Conservation (phyloP, 2,113 vertebrate species). For the Hirundichthys speculiger region DNA sequence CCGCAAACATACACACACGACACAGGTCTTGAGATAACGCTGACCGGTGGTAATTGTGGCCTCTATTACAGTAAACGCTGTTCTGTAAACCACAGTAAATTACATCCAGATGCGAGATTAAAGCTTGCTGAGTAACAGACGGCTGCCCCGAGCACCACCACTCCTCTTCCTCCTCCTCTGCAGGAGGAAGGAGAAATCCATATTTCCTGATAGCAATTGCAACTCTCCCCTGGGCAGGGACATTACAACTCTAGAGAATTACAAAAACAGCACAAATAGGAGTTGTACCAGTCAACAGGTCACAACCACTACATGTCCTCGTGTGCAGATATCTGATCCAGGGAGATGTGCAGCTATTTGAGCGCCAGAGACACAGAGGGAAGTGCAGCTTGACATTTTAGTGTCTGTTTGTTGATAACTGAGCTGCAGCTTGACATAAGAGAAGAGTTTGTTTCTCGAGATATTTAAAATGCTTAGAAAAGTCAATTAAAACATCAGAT, state of each 20-base stretch:
- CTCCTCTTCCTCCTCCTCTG: constrained; percentile 55
- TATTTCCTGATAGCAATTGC: constrained; percentile 84
- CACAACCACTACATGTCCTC: constrained; percentile 26
- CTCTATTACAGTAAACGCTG: constrained; percentile 85
- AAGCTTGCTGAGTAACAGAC: constrained; percentile 77
- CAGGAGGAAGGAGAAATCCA: constrained; percentile 82
- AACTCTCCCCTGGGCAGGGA: constrained; percentile 72
- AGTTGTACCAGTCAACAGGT: constrained; percentile 49
- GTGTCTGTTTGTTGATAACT: constrained; percentile 1
- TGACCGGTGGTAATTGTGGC: constrained; percentile 81
- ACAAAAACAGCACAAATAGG: constrained; percentile 63
- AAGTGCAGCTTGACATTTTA: neutral
- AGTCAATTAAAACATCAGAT: neutral
- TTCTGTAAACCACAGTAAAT: constrained; percentile 84
- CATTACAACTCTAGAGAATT: constrained; percentile 73
- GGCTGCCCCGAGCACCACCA: constrained; percentile 73
- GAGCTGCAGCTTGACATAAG: neutral
- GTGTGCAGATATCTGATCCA: constrained; percentile 15
- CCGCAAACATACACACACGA: constrained; percentile 55
- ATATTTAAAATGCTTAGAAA: neutral
- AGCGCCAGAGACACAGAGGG: neutral
- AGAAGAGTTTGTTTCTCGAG: neutral
- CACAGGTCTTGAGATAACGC: constrained; percentile 75
- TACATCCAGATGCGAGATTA: constrained; percentile 86
- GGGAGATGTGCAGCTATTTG: constrained; percentile 8